Evolutionary conservation across 2,797 vertebrate species (phyloP).

Genomic region (Pampus argenteus): DNA sequence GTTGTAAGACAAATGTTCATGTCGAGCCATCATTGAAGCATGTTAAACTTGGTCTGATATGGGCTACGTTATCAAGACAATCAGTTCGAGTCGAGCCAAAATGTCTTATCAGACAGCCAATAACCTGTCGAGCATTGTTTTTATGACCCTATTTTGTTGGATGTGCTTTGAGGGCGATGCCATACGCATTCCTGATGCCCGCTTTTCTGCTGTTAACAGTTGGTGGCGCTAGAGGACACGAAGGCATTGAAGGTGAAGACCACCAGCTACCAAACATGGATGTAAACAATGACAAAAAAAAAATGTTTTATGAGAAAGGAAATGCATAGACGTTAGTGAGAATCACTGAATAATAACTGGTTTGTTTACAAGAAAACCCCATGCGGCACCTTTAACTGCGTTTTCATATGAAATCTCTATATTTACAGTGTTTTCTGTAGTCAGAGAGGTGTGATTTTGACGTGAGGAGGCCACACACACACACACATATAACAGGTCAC

Average conservation of each 20-base stretch:
- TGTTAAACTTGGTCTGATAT: background rate
- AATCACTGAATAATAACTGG: background rate
- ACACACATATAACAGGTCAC: constrained; percentile 14
- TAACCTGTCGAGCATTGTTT: background rate
- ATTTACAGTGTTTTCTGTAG: background rate
- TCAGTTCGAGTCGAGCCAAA: background rate
- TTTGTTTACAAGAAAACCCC: background rate
- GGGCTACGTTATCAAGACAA: background rate
- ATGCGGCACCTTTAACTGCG: background rate
- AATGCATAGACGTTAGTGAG: background rate
- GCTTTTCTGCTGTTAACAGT: too few species aligned
- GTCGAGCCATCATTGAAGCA: background rate
- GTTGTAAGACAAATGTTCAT: background rate
- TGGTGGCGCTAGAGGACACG: background rate
- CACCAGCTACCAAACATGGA: background rate
- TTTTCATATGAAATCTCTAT: background rate
- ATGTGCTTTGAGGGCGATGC: too few species aligned
- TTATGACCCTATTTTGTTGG: too few species aligned
- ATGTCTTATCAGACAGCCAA: background rate
- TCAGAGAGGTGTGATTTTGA: constrained; percentile 6
- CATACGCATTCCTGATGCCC: background rate
- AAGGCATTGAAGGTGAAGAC: background rate
- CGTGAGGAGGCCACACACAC: constrained; percentile 6
- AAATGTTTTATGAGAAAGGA: background rate
- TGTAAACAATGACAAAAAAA: background rate